Evolutionary conservation across 2,888 invertebrate species (phyloP).

Genomic region (Eilema caniola): DNA sequence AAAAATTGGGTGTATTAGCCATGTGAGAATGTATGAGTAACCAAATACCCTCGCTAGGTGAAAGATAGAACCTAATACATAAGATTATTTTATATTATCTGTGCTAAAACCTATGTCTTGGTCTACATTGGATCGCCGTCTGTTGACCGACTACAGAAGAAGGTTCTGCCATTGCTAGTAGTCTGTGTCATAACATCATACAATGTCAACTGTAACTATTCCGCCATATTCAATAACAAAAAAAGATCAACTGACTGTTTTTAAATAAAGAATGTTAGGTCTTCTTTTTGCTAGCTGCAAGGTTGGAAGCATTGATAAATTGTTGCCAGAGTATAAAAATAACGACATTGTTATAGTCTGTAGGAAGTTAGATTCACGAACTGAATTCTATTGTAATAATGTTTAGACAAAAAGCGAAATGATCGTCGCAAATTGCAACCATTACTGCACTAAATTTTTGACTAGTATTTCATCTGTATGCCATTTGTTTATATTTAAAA

Average conservation of each 20-base stretch:
- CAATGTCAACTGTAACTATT: background rate
- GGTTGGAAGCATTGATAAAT: constrained; percentile 31
- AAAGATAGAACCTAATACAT: too few relatives aligned
- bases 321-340: constrained; percentile 11
- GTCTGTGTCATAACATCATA: too few relatives aligned
- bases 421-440: constrained; percentile 4
- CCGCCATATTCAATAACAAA: background rate
- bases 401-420: constrained; percentile 11
- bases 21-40: too few relatives aligned
- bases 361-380: constrained; percentile 35
- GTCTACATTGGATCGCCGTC: too few relatives aligned
- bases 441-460: constrained; percentile 9
- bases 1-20: too few relatives aligned
- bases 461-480: background rate
- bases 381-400: constrained; percentile 30
- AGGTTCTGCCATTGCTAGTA: too few relatives aligned
- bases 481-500: constrained; percentile 5
- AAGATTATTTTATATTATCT: too few relatives aligned
- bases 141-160: too few relatives aligned
- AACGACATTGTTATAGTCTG: constrained; percentile 17
- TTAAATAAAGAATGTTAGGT: background rate
- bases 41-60: too few relatives aligned
- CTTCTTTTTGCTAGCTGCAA: constrained; percentile 21
- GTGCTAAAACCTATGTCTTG: too few relatives aligned
- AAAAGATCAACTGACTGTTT: background rate